Percentiles rank a stretch among this genome's conserved stretches.
These are phyloP conservation scores for Proteles cristata DNA, from an alignment of 2,113 vertebrate species.

Conservation along the genomic window DNA sequence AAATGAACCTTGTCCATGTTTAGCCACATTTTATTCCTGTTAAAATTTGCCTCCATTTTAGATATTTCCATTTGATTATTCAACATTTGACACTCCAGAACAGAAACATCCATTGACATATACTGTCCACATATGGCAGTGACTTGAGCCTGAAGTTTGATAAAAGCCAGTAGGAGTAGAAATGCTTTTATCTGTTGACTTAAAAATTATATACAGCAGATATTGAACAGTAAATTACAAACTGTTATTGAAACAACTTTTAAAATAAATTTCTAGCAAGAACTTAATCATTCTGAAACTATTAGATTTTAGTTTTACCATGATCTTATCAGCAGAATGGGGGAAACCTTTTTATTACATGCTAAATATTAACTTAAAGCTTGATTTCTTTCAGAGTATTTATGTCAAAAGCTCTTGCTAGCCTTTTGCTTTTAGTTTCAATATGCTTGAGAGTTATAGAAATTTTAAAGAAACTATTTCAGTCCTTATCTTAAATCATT, in stretches of 20 bases:
- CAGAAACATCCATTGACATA: background rate
- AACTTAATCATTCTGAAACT: background rate
- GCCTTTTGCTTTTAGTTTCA: background rate
- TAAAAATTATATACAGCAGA: background rate
- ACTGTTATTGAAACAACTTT: background rate
- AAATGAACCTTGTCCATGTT: background rate
- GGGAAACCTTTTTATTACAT: background rate
- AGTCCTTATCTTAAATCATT: background rate
- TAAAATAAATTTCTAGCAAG: background rate
- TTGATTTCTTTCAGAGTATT: background rate
- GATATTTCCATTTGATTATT: background rate
- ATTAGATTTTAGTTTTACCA: background rate
- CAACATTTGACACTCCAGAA: background rate
- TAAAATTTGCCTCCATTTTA: background rate
- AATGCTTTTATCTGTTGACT: background rate
- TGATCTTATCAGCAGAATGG: background rate
- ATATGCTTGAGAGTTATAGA: background rate
- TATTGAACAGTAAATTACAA: background rate
- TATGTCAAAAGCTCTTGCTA: background rate
- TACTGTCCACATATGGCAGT: background rate
- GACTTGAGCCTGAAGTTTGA: background rate
- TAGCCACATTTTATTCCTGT: background rate
- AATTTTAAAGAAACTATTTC: background rate
- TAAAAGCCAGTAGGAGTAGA: background rate
- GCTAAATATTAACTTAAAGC: background rate